Evolutionary conservation across 1,140 invertebrate species (phyloP).

Genomic region (Cheumatopsyche charites): DNA sequence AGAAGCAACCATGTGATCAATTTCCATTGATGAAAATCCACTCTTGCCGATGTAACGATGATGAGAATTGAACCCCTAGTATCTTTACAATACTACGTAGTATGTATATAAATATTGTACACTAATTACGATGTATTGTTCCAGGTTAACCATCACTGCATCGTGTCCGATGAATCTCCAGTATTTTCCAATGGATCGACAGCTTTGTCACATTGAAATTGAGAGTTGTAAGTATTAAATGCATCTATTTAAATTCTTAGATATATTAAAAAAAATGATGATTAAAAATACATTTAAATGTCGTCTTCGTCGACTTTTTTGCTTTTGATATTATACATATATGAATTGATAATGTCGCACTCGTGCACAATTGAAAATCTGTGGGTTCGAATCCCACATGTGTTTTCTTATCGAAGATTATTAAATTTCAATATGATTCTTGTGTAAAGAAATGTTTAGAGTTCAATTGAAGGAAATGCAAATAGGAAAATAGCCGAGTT

Average conservation of each 20-base stretch:
- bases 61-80: too few species aligned
- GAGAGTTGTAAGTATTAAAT: conserved; percentile 92
- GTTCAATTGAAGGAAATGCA: neutral
- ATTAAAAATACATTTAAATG: neutral
- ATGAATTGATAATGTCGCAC: conserved; percentile 43
- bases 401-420: neutral
- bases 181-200: conserved; percentile 97
- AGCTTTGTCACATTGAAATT: conserved; percentile 95
- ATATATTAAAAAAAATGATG: neutral
- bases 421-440: neutral
- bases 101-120: too few species aligned
- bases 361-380: conserved; percentile 31
- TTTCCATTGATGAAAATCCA: too few species aligned
- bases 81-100: too few species aligned
- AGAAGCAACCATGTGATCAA: too few species aligned
- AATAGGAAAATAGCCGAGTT: conserved; percentile 14
- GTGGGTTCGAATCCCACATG: conserved; percentile 44
- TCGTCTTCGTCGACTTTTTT: conserved; percentile 15
- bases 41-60: too few species aligned
- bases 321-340: neutral
- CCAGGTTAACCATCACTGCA: conserved; percentile 94
- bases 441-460: neutral
- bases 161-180: conserved; percentile 98
- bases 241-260: neutral
- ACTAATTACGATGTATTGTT: conserved; percentile 58